A percentile compares a stretch with the other conserved stretches of the same genome.
Evolutionary conservation across 2,888 invertebrate genomes (phyloP).

Genomic region (Serrognathus titanus): DNA sequence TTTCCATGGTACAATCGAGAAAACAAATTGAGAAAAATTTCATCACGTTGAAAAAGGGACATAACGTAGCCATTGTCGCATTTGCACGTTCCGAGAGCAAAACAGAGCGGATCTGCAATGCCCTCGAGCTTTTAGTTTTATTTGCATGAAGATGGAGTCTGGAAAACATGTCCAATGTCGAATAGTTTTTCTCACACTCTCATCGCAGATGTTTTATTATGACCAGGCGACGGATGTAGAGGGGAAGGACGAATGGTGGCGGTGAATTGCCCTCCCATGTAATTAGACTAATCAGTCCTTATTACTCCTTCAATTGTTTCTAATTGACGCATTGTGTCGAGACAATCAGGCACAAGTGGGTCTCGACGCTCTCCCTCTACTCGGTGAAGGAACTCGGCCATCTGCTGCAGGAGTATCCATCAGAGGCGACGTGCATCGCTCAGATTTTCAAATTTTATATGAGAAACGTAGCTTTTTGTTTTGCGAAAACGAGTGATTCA

Average conservation of each 20-base stretch:
- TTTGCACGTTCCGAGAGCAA: conserved; percentile 22
- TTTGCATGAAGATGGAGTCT: conserved; percentile 29
- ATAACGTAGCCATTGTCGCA: conserved; percentile 24
- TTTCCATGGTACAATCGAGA: conserved; percentile 34
- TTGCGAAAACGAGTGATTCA: no score
- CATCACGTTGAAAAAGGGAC: conserved; percentile 24
- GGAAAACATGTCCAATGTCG: conserved; percentile 23
- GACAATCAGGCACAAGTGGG: conserved; percentile 30
- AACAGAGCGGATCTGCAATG: conserved; percentile 1
- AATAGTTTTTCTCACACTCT: no score
- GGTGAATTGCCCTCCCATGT: neutral
- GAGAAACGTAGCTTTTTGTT: no score
- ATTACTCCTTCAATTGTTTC: conserved; percentile 37
- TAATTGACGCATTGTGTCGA: conserved; percentile 37
- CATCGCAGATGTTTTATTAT: no score
- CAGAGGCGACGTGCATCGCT: neutral
- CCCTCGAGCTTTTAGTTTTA: conserved; percentile 23
- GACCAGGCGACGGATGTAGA: no score
- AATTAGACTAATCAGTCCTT: conserved; percentile 32
- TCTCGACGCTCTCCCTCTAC: conserved; percentile 24
- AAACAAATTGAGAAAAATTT: conserved; percentile 33
- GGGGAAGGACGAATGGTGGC: no score
- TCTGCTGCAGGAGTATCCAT: neutral
- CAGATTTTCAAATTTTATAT: no score
- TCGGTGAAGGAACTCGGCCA: neutral